Base-by-base conservation (phyloP, 2,888 invertebrate genomes). In the Ophion ventricosus region DNA sequence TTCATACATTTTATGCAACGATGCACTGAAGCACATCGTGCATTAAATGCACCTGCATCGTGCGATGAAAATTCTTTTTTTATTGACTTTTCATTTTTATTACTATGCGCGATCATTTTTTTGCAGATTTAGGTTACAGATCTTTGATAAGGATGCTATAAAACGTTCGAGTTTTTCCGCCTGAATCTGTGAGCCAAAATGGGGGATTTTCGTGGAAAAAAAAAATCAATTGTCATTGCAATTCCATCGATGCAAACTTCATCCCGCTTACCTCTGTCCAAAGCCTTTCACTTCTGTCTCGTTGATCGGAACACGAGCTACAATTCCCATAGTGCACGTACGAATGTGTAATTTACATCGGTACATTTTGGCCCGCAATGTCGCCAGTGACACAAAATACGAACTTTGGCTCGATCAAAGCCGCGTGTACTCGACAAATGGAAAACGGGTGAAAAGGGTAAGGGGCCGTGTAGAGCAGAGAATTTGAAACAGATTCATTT, bases 401-500 rank as follows among this genome's bases (percentile, higher is more conserved):
- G 67, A 67, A 49, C 1, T 49, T 56, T 56, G 10, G 56, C 26
- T 26, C 11, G 54, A 67, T 57, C 26, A 57, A 59, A 40, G 17
- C 25, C 23, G 35, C 35, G 20, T 25, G 20, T 25, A 59, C 14
- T 40, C 49, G 73, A 43, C 59, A 49, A 29, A 64, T 63, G 11
- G 14, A 23, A 20, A 64, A 43, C 14, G 35, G n/a, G 43, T 25
- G 43, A 61, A 61, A 64, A 29, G 35, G 40, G 43, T 20, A 56
- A 40, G 57, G 57, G 69, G 43, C 66, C 23, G 17, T 17, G 43
- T 1, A 0, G 40, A 25, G 26, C 57, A 7, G 56, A 63, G 49
- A 49, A 78, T 78, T 20, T 23, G 64, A 54, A 80, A 73, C 66
- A 66, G 80, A 73, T 73, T 73, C 66, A 80, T 80, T 80, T 64